A percentile compares a stretch with the other conserved stretches of the same genome.
phyloP scores from a whole-genome alignment of 2,888 invertebrate species.

The Acronicta psi region DNA sequence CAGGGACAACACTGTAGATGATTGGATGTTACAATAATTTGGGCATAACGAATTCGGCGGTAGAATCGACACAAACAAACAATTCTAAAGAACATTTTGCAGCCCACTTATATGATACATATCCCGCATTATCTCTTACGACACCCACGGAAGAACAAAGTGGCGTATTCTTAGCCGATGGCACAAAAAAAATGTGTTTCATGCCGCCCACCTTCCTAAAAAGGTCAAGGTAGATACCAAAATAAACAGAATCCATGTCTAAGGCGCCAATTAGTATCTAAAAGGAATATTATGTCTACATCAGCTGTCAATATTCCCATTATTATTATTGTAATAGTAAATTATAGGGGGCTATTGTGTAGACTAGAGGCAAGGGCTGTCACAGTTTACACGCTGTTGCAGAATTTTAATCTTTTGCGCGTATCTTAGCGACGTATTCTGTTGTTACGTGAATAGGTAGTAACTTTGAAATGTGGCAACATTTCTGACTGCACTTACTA shows the following conservation, averaged over 20 bases:
- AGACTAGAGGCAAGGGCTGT: conserved; percentile 39
- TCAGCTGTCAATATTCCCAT: conserved; percentile 45
- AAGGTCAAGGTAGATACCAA: conserved; percentile 31
- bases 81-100: neutral
- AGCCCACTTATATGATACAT: neutral
- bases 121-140: conserved; percentile 1
- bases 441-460: conserved; percentile 6
- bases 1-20: too few species aligned
- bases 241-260: neutral
- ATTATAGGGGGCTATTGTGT: conserved; percentile 39
- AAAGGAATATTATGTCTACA: conserved; percentile 21
- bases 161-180: conserved; percentile 39
- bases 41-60: too few species aligned
- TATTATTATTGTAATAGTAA: conserved; percentile 16
- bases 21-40: too few species aligned
- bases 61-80: neutral
- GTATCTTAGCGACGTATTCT: conserved; percentile 6
- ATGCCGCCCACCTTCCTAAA: conserved; percentile 2
- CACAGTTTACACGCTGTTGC: conserved; percentile 42
- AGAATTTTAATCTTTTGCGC: conserved; percentile 15
- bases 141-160: conserved; percentile 40
- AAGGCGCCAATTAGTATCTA: conserved; percentile 22
- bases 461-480: neutral
- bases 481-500: too few species aligned
- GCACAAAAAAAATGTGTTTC: conserved; percentile 11